These are phyloP conservation scores for Hyles euphorbiae DNA, from an alignment of 1,140 invertebrate species.

Conservation along the genomic window DNA sequence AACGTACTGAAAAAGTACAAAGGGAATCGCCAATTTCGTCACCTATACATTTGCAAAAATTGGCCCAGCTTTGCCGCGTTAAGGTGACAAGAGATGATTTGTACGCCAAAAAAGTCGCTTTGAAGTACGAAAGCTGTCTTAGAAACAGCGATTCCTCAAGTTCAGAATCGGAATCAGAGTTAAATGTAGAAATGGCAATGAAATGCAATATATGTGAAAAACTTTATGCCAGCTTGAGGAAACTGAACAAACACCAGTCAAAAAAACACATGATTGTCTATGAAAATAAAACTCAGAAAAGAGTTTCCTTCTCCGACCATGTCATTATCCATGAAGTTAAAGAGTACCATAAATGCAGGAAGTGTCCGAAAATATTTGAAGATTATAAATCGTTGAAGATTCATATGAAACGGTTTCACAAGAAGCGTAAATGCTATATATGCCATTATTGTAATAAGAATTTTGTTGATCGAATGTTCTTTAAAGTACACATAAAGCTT, in stretches of 20 bases:
- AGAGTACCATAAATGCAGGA: conserved; percentile 57
- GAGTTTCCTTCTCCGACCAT: conserved; percentile 57
- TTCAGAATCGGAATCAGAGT: conserved; percentile 15
- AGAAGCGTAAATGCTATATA: conserved; percentile 60
- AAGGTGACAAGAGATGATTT: conserved; percentile 38
- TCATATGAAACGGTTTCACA: conserved; percentile 54
- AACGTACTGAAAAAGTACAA: not conserved
- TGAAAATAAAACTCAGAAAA: conserved; percentile 40
- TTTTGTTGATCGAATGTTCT: conserved; percentile 56
- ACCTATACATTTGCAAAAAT: conserved; percentile 3
- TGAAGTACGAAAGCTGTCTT: not conserved
- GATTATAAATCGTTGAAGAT: conserved; percentile 41
- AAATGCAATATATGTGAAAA: conserved; percentile 56
- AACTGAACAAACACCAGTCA: conserved; percentile 42
- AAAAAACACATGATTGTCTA: conserved; percentile 55
- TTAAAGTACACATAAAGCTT: conserved; percentile 60
- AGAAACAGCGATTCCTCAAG: conserved; percentile 5
- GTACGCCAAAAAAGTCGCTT: conserved; percentile 23
- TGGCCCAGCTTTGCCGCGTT: conserved; percentile 31
- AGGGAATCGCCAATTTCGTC: not conserved
- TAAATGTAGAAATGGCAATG: conserved; percentile 17
- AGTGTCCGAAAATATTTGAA: conserved; percentile 55
- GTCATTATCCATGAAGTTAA: conserved; percentile 51
- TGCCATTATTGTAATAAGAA: conserved; percentile 57
- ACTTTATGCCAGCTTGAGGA: conserved; percentile 40